Conservation (phyloP, 2,888 invertebrate genomes). For the Boloria selene region DNA sequence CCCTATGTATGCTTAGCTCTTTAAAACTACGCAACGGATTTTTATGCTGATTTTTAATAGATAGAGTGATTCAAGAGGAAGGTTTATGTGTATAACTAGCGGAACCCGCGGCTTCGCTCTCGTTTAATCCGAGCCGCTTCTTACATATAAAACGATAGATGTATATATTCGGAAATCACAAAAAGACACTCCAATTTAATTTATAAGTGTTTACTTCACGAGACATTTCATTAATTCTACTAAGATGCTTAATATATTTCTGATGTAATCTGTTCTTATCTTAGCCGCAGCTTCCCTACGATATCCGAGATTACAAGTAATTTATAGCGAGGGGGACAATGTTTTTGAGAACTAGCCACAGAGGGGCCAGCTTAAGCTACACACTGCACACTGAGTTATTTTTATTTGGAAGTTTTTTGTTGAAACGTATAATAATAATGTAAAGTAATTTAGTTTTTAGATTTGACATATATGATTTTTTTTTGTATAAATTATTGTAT, state of each 20-base stretch:
- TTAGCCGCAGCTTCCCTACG: constrained; percentile 26
- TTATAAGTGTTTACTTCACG: background rate
- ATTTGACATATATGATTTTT: no score
- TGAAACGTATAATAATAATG: background rate
- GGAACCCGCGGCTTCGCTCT: no score
- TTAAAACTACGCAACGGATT: no score
- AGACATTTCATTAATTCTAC: constrained; percentile 7
- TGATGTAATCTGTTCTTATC: constrained; percentile 20
- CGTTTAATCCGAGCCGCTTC: no score
- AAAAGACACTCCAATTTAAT: background rate
- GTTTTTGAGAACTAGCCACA: constrained; percentile 35
- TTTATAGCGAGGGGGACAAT: constrained; percentile 44
- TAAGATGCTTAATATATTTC: constrained; percentile 17
- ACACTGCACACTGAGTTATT: background rate
- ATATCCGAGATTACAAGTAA: constrained; percentile 48
- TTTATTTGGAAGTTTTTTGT: background rate
- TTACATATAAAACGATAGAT: no score
- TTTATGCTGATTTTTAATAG: no score
- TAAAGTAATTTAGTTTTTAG: no score
- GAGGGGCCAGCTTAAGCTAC: constrained; percentile 18
- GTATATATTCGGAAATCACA: no score
- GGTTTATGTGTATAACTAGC: no score
- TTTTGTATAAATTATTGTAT: no score
- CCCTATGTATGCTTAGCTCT: no score
- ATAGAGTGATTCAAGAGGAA: no score